Percentiles rank a stretch among this genome's conserved stretches.
These are phyloP conservation scores for Pelobates fuscus DNA, from an alignment of 2,113 vertebrate genomes.

Conservation along the genomic window DNA sequence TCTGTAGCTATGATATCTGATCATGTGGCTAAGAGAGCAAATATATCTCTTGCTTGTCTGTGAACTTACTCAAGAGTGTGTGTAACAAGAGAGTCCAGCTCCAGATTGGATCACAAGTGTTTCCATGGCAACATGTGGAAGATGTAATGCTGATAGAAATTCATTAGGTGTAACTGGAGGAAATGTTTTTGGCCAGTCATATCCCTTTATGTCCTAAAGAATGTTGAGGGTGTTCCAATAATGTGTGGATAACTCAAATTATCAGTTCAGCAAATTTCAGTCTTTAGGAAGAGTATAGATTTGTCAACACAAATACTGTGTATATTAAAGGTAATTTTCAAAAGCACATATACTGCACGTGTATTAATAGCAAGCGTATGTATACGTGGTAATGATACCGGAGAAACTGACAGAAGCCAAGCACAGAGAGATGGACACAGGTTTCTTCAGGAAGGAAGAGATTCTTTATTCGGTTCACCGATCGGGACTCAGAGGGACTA, in stretches of 20 bases:
- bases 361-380: no score
- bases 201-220: neutral
- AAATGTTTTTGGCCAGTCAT: slow-evolving; percentile 20
- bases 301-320: neutral
- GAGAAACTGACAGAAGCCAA: no score
- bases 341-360: neutral
- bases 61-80: slow-evolving; percentile 15
- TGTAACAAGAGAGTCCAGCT: slow-evolving; percentile 10
- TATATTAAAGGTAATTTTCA: neutral
- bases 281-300: neutral
- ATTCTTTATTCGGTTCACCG: no score
- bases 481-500: no score
- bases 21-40: slow-evolving; percentile 23
- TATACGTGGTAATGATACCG: no score
- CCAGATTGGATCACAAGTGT: slow-evolving; percentile 4
- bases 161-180: slow-evolving; percentile 43
- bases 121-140: slow-evolving; percentile 37
- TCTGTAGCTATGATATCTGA: slow-evolving; percentile 12
- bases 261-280: neutral
- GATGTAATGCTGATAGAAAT: slow-evolving; percentile 35
- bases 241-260: neutral
- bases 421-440: no score
- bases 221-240: slow-evolving; percentile 23
- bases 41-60: slow-evolving; percentile 14
- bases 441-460: no score